A percentile compares a stretch with the other conserved stretches of the same genome.
These are phyloP conservation scores for Malthinus seriepunctatus DNA, from an alignment of 2,888 invertebrate genomes.

Conservation along the genomic window DNA sequence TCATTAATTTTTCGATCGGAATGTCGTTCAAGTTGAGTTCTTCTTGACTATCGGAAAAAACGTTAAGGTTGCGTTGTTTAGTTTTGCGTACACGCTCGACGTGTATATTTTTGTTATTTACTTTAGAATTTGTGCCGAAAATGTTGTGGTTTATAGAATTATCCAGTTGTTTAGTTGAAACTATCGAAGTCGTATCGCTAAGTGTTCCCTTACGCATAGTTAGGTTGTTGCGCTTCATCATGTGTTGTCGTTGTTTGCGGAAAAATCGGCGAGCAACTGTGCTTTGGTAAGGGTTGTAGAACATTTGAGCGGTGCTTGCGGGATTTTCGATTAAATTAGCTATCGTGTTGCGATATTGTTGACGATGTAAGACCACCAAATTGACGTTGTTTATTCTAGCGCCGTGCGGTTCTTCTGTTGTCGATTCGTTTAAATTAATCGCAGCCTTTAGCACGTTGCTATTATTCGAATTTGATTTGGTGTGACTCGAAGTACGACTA, in stretches of 20 bases:
- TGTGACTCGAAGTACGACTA: slow-evolving; percentile 68
- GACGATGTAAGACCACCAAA: slow-evolving; percentile 70
- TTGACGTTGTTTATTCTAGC: slow-evolving; percentile 65
- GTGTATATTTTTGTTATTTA: slow-evolving; percentile 81
- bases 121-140: slow-evolving; percentile 73
- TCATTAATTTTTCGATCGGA: slow-evolving; percentile 46
- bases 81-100: slow-evolving; percentile 66
- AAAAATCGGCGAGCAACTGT: slow-evolving; percentile 92
- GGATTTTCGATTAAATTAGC: slow-evolving; percentile 57
- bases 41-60: slow-evolving; percentile 66
- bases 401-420: slow-evolving; percentile 52
- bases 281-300: slow-evolving; percentile 93
- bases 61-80: slow-evolving; percentile 66
- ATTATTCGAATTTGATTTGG: slow-evolving; percentile 68
- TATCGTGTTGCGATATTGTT: slow-evolving; percentile 68
- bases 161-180: slow-evolving; percentile 41
- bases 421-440: slow-evolving; percentile 64
- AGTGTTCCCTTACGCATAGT: slow-evolving; percentile 63
- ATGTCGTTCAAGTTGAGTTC: slow-evolving; percentile 53
- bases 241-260: slow-evolving; percentile 76
- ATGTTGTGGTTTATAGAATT: slow-evolving; percentile 61
- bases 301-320: slow-evolving; percentile 73
- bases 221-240: slow-evolving; percentile 71
- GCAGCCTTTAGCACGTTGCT: slow-evolving; percentile 67
- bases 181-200: slow-evolving; percentile 59